Conservation (phyloP, 2,797 vertebrate genomes). For the Octomys mimax region DNA sequence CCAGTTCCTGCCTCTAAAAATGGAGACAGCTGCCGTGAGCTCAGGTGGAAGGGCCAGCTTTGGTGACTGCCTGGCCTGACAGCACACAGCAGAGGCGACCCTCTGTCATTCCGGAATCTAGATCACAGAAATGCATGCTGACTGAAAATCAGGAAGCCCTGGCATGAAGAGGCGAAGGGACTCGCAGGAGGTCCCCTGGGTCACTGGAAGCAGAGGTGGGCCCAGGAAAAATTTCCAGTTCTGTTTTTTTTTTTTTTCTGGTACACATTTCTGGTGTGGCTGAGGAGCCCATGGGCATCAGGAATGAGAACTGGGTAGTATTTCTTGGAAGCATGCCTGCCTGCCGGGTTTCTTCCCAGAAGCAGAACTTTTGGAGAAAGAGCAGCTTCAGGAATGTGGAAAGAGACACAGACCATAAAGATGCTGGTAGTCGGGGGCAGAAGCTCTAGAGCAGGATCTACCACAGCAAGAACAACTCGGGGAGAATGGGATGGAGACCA, state of each 20-base stretch:
- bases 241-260: neutral
- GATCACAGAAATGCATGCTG: neutral
- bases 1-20: neutral
- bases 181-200: neutral
- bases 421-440: neutral
- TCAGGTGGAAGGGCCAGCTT: accelerated
- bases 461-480: neutral
- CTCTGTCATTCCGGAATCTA: neutral
- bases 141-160: neutral
- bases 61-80: neutral
- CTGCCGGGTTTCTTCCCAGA: neutral
- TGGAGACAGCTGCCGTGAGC: neutral
- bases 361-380: neutral
- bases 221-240: neutral
- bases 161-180: neutral
- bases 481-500: neutral
- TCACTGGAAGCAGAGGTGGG: neutral
- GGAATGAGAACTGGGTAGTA: neutral
- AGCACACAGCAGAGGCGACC: neutral
- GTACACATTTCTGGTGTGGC: neutral
- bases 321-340: neutral
- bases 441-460: neutral
- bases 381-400: neutral
- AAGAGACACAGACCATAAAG: neutral
- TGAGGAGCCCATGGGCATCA: neutral